Evolutionary conservation across 1,140 invertebrate genomes (phyloP).

Genomic region (Colletes latitarsis): DNA sequence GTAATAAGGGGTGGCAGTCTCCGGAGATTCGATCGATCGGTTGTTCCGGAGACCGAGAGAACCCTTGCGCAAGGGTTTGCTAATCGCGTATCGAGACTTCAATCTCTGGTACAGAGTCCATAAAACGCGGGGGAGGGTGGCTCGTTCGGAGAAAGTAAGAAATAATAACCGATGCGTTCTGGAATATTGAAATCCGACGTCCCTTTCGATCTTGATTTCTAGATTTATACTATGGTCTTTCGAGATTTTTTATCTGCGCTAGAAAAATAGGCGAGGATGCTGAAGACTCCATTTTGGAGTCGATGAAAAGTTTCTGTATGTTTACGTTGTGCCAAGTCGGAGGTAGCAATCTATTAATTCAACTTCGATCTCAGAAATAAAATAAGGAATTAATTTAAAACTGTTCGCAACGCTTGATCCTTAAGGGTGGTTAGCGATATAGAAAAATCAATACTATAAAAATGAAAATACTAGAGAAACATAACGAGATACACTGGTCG

Average conservation of each 20-base stretch:
- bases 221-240: neutral
- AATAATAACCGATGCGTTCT: constrained; percentile 23
- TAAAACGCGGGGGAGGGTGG: constrained; percentile 12
- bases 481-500: no score
- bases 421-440: no score
- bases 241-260: neutral
- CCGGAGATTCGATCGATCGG: constrained; percentile 43
- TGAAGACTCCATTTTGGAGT: no score
- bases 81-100: constrained; percentile 48
- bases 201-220: constrained; percentile 13
- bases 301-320: no score
- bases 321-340: no score
- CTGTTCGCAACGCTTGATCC: no score
- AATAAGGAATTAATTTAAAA: no score
- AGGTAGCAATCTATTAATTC: no score
- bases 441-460: no score
- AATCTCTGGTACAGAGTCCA: constrained; percentile 22
- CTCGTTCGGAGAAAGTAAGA: neutral
- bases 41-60: constrained; percentile 38
- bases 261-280: neutral
- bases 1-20: constrained; percentile 42
- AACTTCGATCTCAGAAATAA: no score
- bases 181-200: neutral
- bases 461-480: no score
- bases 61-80: constrained; percentile 45